These are phyloP conservation scores for Oxyteleia sp. DNA, from an alignment of 2,888 invertebrate species.

Conservation along the genomic window DNA sequence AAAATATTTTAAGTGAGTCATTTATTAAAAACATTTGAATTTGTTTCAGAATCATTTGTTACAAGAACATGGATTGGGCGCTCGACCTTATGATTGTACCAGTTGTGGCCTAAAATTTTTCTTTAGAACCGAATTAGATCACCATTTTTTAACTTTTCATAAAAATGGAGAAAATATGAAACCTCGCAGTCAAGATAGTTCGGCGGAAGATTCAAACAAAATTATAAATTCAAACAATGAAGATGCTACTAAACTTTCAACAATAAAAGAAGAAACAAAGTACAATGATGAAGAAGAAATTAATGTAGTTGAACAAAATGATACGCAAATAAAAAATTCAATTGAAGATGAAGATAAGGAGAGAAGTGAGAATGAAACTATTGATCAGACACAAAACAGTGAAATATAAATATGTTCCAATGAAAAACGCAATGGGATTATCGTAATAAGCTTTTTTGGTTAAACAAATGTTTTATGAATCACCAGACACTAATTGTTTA, in stretches of 20 bases:
- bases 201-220: slow-evolving; percentile 11
- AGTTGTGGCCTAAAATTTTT: slow-evolving; percentile 95
- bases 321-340: slow-evolving; percentile 5
- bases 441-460: slow-evolving; percentile 5
- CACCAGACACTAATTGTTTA: too few relatives aligned
- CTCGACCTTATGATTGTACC: slow-evolving; percentile 95
- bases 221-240: slow-evolving; percentile 13
- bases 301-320: slow-evolving; percentile 41
- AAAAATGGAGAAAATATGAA: slow-evolving; percentile 39
- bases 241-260: background rate
- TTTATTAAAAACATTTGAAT: too few relatives aligned
- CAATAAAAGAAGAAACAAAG: slow-evolving; percentile 48
- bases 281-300: slow-evolving; percentile 54
- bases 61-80: slow-evolving; percentile 92
- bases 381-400: slow-evolving; percentile 5
- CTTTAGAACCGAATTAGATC: slow-evolving; percentile 96
- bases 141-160: slow-evolving; percentile 89
- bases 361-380: slow-evolving; percentile 1
- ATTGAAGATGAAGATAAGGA: slow-evolving; percentile 19
- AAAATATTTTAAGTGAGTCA: too few relatives aligned
- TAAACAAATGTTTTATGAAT: too few relatives aligned
- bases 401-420: slow-evolving; percentile 9
- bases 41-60: slow-evolving; percentile 92
- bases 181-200: slow-evolving; percentile 2
- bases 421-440: slow-evolving; percentile 24